These are phyloP conservation scores for Brachyhypopomus occidentalis DNA, from an alignment of 2,113 vertebrate genomes.

Conservation along the genomic window DNA sequence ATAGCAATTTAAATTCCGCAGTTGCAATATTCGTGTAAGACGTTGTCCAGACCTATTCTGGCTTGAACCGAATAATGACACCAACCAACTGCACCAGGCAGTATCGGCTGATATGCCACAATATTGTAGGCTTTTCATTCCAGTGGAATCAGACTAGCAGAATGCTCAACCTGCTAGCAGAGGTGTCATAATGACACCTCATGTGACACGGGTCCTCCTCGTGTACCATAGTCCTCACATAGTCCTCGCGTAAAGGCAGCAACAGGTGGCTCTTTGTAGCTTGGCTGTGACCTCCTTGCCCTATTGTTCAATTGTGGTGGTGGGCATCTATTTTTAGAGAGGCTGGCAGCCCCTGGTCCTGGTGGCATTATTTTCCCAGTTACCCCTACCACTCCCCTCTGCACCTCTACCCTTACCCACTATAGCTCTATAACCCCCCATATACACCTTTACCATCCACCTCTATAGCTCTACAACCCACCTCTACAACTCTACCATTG, in stretches of 20 bases:
- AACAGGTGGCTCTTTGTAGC: constrained; percentile 64
- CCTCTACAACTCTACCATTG: too few relatives aligned
- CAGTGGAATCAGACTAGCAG: too few relatives aligned
- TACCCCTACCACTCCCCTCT: background rate
- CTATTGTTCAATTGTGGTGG: constrained; percentile 41
- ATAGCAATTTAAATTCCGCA: too few relatives aligned
- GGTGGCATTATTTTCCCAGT: constrained; percentile 58
- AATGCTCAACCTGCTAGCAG: too few relatives aligned
- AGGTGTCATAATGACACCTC: background rate
- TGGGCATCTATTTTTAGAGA: constrained; percentile 69
- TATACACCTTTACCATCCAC: background rate
- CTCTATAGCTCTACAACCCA: constrained; percentile 24
- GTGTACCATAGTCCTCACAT: too few relatives aligned
- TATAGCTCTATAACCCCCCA: background rate
- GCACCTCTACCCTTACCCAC: constrained; percentile 44
- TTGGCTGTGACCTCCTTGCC: constrained; percentile 40
- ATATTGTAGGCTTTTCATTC: too few relatives aligned
- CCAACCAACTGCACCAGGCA: too few relatives aligned
- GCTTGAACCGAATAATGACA: too few relatives aligned
- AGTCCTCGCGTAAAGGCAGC: background rate
- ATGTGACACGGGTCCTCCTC: background rate
- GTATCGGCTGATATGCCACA: too few relatives aligned
- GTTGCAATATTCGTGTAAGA: too few relatives aligned
- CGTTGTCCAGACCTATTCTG: too few relatives aligned
- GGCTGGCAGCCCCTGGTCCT: constrained; percentile 50